Evolutionary conservation across 2,797 vertebrate genomes (phyloP).

Genomic region (Spinibarbus caldwelli): DNA sequence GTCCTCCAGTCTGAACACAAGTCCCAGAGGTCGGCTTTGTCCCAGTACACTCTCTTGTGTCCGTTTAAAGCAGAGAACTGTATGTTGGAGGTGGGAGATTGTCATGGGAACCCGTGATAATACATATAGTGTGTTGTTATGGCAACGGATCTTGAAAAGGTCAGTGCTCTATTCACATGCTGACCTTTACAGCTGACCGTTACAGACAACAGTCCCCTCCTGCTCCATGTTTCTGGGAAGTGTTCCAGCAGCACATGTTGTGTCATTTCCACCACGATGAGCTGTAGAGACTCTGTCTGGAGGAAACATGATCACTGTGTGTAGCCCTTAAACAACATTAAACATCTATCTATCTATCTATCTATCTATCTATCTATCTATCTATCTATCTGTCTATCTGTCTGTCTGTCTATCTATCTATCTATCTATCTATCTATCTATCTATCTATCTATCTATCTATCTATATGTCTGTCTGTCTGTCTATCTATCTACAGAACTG

Average conservation of each 20-base stretch:
- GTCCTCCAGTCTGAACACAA: neutral
- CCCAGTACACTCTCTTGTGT: neutral
- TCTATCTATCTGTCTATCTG: neutral
- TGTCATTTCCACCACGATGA: neutral
- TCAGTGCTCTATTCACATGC: slow-evolving; percentile 11
- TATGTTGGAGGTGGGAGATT: neutral
- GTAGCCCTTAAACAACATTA: neutral
- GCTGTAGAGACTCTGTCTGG: neutral
- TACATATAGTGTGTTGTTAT: slow-evolving; percentile 24
- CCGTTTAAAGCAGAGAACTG: neutral
- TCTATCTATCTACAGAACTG: no score
- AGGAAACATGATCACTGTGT: neutral
- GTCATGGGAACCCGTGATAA: neutral
- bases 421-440: neutral
- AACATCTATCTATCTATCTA: neutral
- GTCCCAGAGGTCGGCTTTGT: slow-evolving; percentile 1
- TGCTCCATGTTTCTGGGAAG: neutral
- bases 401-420: neutral
- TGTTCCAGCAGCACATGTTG: neutral
- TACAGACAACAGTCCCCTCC: neutral
- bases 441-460: neutral
- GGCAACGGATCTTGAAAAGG: slow-evolving; percentile 31
- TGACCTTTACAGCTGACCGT: slow-evolving; percentile 12
- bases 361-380: neutral
- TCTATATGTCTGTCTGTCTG: neutral